Conservation (phyloP, 2,113 vertebrate genomes). For the Uropsilus gracilis region DNA sequence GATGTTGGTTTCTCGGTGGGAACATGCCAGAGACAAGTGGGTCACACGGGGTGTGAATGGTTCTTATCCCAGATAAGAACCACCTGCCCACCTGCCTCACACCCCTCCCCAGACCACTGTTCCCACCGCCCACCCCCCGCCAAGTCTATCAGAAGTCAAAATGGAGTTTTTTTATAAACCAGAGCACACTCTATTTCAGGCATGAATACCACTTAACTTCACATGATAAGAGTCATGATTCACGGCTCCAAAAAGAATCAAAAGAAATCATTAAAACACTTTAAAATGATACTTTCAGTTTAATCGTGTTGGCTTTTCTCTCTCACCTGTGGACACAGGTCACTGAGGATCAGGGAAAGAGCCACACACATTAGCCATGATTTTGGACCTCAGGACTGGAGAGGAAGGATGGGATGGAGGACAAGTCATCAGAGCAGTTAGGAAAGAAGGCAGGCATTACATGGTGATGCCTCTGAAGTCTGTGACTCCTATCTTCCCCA, state of each 20-base stretch:
- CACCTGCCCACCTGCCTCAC: accelerated
- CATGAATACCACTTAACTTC: not conserved
- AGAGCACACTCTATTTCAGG: not conserved
- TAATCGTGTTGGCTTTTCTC: not conserved
- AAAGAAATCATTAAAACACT: not conserved
- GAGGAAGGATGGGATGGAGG: accelerated
- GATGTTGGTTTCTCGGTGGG: not conserved
- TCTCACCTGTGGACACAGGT: not conserved
- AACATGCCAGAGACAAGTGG: not conserved
- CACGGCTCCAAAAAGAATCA: not conserved
- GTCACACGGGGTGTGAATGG: accelerated
- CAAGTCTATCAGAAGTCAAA: not conserved
- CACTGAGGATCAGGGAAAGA: not conserved
- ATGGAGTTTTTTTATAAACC: not conserved
- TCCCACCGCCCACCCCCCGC: not conserved
- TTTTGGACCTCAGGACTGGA: not conserved
- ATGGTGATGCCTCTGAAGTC: not conserved
- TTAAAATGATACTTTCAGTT: not conserved
- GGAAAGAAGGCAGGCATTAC: not conserved
- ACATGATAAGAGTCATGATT: not conserved
- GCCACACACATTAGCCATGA: not conserved
- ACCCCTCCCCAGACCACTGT: not conserved
- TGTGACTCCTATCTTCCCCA: not conserved
- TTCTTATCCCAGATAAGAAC: not conserved
- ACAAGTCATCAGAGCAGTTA: not conserved